Conservation (phyloP, 2,888 invertebrate species). For the Alentia gelatinosa region DNA sequence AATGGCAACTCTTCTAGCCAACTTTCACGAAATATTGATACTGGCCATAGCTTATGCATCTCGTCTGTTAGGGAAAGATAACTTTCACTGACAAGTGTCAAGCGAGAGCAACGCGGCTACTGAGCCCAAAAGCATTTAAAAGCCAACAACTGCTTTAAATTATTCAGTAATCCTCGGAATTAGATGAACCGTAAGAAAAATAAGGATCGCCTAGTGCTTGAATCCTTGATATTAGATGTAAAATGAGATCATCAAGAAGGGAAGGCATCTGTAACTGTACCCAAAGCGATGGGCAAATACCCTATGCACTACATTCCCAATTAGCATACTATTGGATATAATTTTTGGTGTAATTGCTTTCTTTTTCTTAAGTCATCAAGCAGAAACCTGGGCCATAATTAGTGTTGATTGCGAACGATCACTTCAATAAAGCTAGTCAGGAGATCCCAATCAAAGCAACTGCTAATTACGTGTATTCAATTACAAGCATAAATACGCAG, state of each 20-base stretch:
- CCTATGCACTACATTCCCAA: not conserved
- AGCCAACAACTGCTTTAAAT: not conserved
- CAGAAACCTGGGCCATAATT: not conserved
- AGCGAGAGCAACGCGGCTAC: too few species aligned
- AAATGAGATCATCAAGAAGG: not conserved
- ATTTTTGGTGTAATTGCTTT: not conserved
- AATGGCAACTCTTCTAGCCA: too few species aligned
- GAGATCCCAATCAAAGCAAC: not conserved
- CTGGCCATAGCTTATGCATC: too few species aligned
- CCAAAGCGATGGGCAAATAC: not conserved
- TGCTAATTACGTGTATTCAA: not conserved
- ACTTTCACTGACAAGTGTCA: too few species aligned
- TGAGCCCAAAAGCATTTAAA: too few species aligned
- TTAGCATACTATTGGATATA: not conserved
- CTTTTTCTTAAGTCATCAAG: not conserved
- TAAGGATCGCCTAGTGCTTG: too few species aligned
- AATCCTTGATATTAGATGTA: not conserved
- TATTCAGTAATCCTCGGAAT: not conserved
- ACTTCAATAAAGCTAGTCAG: slow-evolving; percentile 29
- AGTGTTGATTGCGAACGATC: not conserved
- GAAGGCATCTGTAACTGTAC: not conserved
- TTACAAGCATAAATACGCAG: too few species aligned
- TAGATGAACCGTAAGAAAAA: too few species aligned
- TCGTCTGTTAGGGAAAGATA: too few species aligned
- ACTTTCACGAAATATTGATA: too few species aligned